phyloP scores from a whole-genome alignment of 2,888 invertebrate genomes.

The Nineta flava region DNA sequence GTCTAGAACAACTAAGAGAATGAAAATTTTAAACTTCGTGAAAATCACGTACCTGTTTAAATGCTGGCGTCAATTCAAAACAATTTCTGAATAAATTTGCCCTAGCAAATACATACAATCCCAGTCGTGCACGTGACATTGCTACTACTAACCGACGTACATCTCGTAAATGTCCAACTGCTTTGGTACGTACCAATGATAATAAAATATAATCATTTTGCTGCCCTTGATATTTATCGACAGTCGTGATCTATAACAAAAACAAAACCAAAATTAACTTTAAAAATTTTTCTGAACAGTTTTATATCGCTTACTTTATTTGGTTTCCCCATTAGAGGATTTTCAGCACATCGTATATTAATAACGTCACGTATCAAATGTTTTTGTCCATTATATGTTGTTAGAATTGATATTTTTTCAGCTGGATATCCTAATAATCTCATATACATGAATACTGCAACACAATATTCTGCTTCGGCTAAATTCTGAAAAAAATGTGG shows the following conservation, averaged over 20 bases:
- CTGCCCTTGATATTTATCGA: slow-evolving; percentile 99
- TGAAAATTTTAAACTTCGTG: slow-evolving; percentile 13
- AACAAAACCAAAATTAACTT: neutral
- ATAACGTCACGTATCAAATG: slow-evolving; percentile 93
- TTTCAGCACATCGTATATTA: slow-evolving; percentile 80
- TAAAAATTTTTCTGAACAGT: neutral
- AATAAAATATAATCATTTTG: slow-evolving; percentile 97
- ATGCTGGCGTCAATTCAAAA: slow-evolving; percentile 90
- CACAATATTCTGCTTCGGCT: slow-evolving; percentile 86
- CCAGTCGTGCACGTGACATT: slow-evolving; percentile 92
- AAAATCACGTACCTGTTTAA: slow-evolving; percentile 51
- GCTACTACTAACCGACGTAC: slow-evolving; percentile 94
- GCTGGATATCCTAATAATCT: slow-evolving; percentile 91
- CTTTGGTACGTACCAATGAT: slow-evolving; percentile 87
- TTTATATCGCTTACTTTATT: slow-evolving; percentile 48
- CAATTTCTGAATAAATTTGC: slow-evolving; percentile 90
- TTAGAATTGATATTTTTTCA: slow-evolving; percentile 89
- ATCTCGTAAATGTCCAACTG: slow-evolving; percentile 96
- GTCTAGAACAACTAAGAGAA: too few relatives aligned
- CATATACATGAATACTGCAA: slow-evolving; percentile 98
- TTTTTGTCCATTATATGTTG: slow-evolving; percentile 99
- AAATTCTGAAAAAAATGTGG: slow-evolving; percentile 41
- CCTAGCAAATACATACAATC: slow-evolving; percentile 89
- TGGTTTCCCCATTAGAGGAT: slow-evolving; percentile 87
- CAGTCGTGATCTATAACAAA: slow-evolving; percentile 60